Evolutionary conservation across 2,888 invertebrate species (phyloP).

Genomic region (Drosophila mettleri): DNA sequence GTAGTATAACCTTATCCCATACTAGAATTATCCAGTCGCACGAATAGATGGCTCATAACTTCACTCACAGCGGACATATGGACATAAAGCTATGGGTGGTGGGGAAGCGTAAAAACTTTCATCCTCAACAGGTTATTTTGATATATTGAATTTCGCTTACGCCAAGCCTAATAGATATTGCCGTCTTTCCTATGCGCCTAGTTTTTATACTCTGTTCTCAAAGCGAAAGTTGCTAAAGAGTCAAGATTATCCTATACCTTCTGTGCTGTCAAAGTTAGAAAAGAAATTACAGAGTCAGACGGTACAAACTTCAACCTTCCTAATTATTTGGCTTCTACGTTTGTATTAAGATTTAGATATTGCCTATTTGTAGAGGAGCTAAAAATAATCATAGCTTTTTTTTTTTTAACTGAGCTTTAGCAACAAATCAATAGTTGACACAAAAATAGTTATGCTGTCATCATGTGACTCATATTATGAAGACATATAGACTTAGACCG

Average conservation of each 20-base stretch:
- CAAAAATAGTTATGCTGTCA: constrained; percentile 56
- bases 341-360: background rate
- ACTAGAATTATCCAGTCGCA: background rate
- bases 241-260: no score
- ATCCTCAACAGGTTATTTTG: background rate
- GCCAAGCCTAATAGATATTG: background rate
- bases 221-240: no score
- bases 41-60: background rate
- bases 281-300: no score
- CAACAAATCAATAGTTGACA: constrained; percentile 54
- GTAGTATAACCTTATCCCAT: background rate
- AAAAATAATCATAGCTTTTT: constrained; percentile 2
- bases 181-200: no score
- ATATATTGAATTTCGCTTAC: background rate
- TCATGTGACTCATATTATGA: constrained; percentile 44
- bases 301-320: no score
- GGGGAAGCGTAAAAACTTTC: background rate
- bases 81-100: background rate
- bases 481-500: constrained; percentile 27
- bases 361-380: background rate
- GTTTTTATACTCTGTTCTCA: no score
- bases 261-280: no score
- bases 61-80: background rate
- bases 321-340: no score
- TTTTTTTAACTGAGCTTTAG: background rate